Conservation (phyloP, 2,113 vertebrate species). For the Melanostigma gelatinosum region DNA sequence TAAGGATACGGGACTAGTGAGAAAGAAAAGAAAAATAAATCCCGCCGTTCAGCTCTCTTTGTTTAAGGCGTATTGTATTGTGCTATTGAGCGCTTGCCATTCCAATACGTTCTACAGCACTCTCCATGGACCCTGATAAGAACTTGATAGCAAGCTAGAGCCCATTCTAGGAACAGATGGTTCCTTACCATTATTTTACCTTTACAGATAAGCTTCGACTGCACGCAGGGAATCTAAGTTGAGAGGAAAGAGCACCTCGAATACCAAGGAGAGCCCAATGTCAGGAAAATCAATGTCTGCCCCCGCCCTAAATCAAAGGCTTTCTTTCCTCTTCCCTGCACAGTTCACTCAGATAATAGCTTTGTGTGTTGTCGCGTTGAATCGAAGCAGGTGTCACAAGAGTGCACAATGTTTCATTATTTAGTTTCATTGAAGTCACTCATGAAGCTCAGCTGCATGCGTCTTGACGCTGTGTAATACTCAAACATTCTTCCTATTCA, state of each 20-base stretch:
- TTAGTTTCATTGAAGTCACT: constrained; percentile 40
- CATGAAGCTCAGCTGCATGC: constrained; percentile 2
- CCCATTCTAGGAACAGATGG: constrained; percentile 59
- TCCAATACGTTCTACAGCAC: constrained; percentile 49
- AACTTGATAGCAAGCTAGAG: constrained; percentile 57
- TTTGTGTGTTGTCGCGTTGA: constrained; percentile 25
- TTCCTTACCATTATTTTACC: constrained; percentile 75
- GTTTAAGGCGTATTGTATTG: constrained; percentile 57
- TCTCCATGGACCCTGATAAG: constrained; percentile 61
- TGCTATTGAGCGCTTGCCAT: constrained; percentile 63
- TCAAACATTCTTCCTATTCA: constrained; percentile 35
- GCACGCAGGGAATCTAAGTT: constrained; percentile 71
- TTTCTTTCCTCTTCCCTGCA: constrained; percentile 36
- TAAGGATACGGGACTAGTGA: constrained; percentile 31
- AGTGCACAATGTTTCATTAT: constrained; percentile 32
- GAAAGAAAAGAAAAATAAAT: background rate
- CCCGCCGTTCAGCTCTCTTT: constrained; percentile 50
- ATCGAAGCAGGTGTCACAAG: constrained; percentile 61
- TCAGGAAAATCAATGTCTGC: constrained; percentile 74
- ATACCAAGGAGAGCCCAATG: constrained; percentile 76
- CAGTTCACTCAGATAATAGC: constrained; percentile 58
- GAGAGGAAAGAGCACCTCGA: constrained; percentile 64
- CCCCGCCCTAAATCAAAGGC: constrained; percentile 67
- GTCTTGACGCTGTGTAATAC: constrained; percentile 4
- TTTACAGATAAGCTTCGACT: constrained; percentile 68